phyloP scores from a whole-genome alignment of 53 echinoderm and acorn worm genomes.

The Holothuria leucospilota region DNA sequence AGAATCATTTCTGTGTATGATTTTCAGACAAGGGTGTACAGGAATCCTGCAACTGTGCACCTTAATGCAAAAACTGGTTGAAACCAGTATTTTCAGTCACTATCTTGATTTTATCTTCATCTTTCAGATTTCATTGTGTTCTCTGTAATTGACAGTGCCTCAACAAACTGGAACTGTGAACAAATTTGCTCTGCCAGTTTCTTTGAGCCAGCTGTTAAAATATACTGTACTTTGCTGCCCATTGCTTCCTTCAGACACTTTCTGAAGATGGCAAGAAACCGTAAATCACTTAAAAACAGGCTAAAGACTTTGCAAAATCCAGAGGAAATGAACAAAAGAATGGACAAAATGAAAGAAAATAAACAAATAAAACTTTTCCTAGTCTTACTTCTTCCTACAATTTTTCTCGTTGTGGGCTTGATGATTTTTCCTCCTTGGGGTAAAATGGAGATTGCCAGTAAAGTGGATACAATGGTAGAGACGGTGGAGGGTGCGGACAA shows the following conservation, averaged over 20 bases:
- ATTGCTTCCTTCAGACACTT: background rate
- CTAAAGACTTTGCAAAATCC: constrained; percentile 34
- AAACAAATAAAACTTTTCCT: background rate
- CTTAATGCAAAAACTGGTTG: too few relatives aligned
- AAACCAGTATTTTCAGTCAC: too few relatives aligned
- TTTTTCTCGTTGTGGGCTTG: constrained; percentile 8
- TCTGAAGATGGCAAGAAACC: background rate
- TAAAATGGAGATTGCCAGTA: background rate
- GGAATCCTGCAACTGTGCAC: too few relatives aligned
- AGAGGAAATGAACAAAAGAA: constrained; percentile 15
- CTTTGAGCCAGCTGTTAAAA: too few relatives aligned
- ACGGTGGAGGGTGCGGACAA: background rate
- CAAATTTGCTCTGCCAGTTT: too few relatives aligned
- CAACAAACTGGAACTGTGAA: too few relatives aligned
- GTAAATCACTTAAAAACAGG: constrained; percentile 29
- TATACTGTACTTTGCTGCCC: too few relatives aligned
- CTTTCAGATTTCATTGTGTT: too few relatives aligned
- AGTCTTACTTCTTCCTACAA: background rate
- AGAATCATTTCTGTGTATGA: too few relatives aligned
- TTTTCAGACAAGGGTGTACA: too few relatives aligned
- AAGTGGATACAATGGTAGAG: constrained; percentile 18
- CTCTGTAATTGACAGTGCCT: too few relatives aligned
- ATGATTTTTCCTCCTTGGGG: constrained; percentile 39
- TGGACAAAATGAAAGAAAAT: constrained; percentile 41
- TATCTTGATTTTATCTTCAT: too few relatives aligned